Evolutionary conservation across 2,888 invertebrate genomes (phyloP).

Genomic region (Terebella lapidaria): DNA sequence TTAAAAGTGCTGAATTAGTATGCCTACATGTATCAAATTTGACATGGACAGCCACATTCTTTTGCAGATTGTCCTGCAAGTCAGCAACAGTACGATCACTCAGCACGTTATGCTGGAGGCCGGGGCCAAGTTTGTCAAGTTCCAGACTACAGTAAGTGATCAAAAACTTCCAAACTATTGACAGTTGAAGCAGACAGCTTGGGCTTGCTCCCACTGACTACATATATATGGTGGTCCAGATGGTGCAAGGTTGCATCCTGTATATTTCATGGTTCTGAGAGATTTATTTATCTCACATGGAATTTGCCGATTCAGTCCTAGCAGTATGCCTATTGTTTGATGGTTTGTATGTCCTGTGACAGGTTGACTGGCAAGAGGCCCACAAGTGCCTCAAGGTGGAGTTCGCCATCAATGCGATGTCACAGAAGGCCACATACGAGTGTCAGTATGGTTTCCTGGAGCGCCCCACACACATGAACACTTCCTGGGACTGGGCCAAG

Average conservation of each 20-base stretch:
- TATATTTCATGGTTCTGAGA: too few relatives aligned
- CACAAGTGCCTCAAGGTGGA: constrained; percentile 57
- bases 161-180: too few relatives aligned
- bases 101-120: constrained; percentile 53
- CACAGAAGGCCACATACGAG: constrained; percentile 53
- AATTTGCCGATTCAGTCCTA: too few relatives aligned
- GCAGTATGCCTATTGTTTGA: too few relatives aligned
- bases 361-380: constrained; percentile 55
- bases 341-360: background rate
- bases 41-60: too few relatives aligned
- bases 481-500: constrained; percentile 57
- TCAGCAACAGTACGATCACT: constrained; percentile 48
- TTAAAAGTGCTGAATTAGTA: too few relatives aligned
- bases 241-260: too few relatives aligned
- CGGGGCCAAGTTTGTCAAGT: constrained; percentile 52
- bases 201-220: too few relatives aligned
- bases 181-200: too few relatives aligned
- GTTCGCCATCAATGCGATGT: constrained; percentile 52
- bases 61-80: constrained; percentile 36
- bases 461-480: constrained; percentile 56
- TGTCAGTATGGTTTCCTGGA: constrained; percentile 56
- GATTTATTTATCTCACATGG: too few relatives aligned
- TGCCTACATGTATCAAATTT: too few relatives aligned
- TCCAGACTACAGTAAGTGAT: constrained; percentile 52
- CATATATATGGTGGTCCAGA: too few relatives aligned